Conservation (phyloP, 2,888 invertebrate genomes). For the Nemotelus nigrinus region DNA sequence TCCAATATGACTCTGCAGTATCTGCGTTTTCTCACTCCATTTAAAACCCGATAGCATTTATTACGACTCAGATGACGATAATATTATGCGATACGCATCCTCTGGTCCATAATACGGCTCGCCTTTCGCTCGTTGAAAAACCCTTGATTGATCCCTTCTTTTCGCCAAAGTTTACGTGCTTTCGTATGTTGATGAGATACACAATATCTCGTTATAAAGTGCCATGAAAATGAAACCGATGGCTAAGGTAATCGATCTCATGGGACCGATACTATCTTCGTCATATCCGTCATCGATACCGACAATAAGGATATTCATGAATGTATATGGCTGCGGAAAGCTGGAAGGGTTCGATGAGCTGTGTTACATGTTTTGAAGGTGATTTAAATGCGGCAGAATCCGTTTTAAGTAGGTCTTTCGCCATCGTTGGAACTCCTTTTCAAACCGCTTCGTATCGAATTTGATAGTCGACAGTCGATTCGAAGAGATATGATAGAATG, state of each 20-base stretch:
- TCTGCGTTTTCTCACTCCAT: too few relatives aligned
- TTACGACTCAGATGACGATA: too few relatives aligned
- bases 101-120: slow-evolving; percentile 27
- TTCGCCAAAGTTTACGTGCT: slow-evolving; percentile 46
- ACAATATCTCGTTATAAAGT: slow-evolving; percentile 44
- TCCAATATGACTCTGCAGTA: too few relatives aligned
- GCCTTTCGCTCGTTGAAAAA: slow-evolving; percentile 42
- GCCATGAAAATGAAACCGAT: slow-evolving; percentile 42
- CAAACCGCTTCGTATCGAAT: too few relatives aligned
- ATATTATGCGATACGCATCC: slow-evolving; percentile 12
- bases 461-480: neutral
- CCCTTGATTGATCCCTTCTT: slow-evolving; percentile 47
- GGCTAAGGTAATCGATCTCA: slow-evolving; percentile 39
- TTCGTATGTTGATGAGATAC: slow-evolving; percentile 47
- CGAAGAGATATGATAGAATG: slow-evolving; percentile 13
- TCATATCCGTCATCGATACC: neutral
- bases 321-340: neutral
- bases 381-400: slow-evolving; percentile 38
- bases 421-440: neutral
- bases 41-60: too few relatives aligned
- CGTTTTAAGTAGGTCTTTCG: slow-evolving; percentile 14
- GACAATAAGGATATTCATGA: neutral
- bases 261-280: slow-evolving; percentile 5
- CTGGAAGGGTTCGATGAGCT: neutral
- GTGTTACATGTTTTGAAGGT: slow-evolving; percentile 2